Conservation (phyloP, 37 sponge, comb jelly and placozoan species). For the Halisarca cf. caerulea region DNA sequence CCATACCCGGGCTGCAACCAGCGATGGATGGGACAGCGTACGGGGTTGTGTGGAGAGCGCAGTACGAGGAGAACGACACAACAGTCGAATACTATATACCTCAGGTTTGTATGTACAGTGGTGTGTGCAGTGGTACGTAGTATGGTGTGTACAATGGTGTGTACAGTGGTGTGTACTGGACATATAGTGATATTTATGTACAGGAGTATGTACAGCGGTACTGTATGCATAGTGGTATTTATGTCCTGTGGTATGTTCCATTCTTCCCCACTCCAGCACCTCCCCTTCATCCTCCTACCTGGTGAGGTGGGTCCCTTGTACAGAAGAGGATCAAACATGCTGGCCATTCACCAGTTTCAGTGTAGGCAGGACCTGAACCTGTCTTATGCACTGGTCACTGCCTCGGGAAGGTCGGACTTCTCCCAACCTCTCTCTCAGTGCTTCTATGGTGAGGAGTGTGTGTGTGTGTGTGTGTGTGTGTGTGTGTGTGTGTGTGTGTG, state of each 20-base stretch:
- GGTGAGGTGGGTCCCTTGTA: constrained; percentile 19
- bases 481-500: too few relatives aligned
- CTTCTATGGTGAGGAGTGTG: constrained; percentile 8
- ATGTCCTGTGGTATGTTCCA: too few relatives aligned
- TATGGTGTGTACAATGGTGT: too few relatives aligned
- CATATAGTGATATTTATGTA: too few relatives aligned
- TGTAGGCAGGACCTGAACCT: constrained; percentile 11
- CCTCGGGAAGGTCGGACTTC: background rate
- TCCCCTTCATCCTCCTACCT: background rate
- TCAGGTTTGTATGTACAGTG: too few relatives aligned
- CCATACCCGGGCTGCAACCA: background rate
- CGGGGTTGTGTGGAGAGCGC: background rate
- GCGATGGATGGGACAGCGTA: background rate
- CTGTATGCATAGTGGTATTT: too few relatives aligned
- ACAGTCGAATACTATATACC: background rate
- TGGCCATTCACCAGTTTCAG: constrained; percentile 17
- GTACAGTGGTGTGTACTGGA: too few relatives aligned
- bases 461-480: too few relatives aligned
- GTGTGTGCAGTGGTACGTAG: too few relatives aligned
- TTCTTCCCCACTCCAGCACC: background rate
- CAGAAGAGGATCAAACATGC: constrained; percentile 9
- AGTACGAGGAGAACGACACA: background rate
- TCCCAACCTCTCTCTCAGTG: constrained; percentile 1
- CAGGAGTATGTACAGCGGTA: too few relatives aligned
- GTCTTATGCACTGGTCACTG: constrained; percentile 18